Evolutionary conservation across 2,888 invertebrate genomes (phyloP).

Genomic region (Chouioia cunea): DNA sequence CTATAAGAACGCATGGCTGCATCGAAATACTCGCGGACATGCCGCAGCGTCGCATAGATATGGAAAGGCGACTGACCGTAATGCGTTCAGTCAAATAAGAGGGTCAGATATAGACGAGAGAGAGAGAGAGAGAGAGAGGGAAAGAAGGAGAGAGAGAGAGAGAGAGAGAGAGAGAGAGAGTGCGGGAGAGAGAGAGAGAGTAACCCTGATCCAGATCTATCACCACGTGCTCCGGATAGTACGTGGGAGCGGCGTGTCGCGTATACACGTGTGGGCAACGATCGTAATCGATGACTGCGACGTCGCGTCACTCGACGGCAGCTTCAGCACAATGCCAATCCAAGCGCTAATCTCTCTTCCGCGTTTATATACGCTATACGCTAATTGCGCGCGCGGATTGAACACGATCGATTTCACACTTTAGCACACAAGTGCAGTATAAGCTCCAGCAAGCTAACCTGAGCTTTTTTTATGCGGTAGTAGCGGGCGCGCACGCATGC

Average conservation of each 20-base stretch:
- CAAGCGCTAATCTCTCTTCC: slow-evolving; percentile 34
- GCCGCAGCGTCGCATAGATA: neutral
- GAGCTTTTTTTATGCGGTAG: no score
- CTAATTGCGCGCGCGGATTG: slow-evolving; percentile 19
- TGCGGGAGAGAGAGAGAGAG: slow-evolving; percentile 44
- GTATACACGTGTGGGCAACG: slow-evolving; percentile 19
- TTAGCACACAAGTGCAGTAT: no score
- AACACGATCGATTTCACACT: no score
- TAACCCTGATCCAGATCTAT: slow-evolving; percentile 68
- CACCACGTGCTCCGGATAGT: slow-evolving; percentile 63
- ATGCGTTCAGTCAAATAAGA: slow-evolving; percentile 66
- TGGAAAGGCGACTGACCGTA: slow-evolving; percentile 62
- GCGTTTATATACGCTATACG: slow-evolving; percentile 9
- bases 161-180: slow-evolving; percentile 7
- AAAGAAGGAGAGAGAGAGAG: neutral
- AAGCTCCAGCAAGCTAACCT: no score
- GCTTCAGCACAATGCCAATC: slow-evolving; percentile 24
- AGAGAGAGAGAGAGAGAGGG: slow-evolving; percentile 17
- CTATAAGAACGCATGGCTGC: slow-evolving; percentile 54
- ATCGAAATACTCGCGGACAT: slow-evolving; percentile 51
- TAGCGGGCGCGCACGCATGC: no score
- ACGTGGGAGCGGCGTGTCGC: neutral
- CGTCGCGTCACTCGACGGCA: neutral
- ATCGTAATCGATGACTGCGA: slow-evolving; percentile 45
- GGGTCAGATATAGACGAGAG: slow-evolving; percentile 65